phyloP scores from a whole-genome alignment of 2,888 invertebrate genomes.

The Pachliopta kotzebuea region DNA sequence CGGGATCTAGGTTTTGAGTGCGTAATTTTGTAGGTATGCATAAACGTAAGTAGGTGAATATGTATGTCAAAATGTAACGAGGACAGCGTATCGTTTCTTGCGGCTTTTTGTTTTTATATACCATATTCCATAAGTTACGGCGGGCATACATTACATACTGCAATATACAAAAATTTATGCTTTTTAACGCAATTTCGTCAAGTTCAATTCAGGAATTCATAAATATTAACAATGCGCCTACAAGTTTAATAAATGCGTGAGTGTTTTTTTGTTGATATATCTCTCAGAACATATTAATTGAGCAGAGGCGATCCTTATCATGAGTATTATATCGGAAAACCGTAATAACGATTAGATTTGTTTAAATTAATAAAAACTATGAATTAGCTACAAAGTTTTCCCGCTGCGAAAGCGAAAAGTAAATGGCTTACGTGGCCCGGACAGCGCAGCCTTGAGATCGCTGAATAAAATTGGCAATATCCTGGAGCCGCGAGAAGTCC shows the following conservation, averaged over 20 bases:
- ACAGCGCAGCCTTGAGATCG: constrained; percentile 71
- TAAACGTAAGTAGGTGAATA: constrained; percentile 49
- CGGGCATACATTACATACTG: neutral
- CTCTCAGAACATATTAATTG: no score
- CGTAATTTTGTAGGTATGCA: constrained; percentile 59
- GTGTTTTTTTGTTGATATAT: no score
- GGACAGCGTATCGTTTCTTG: constrained; percentile 40
- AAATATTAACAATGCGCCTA: no score
- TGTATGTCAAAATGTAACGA: constrained; percentile 58
- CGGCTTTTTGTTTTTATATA: constrained; percentile 42
- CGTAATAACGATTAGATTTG: neutral
- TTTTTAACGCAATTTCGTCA: neutral
- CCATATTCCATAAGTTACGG: constrained; percentile 28
- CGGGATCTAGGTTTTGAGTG: constrained; percentile 70
- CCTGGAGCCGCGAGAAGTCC: constrained; percentile 77
- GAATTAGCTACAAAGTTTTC: constrained; percentile 42
- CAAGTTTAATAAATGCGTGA: no score
- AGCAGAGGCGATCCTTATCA: neutral
- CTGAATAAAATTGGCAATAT: constrained; percentile 75
- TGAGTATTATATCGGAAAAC: neutral
- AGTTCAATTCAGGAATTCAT: no score
- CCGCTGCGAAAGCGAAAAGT: constrained; percentile 60
- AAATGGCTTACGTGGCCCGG: constrained; percentile 60
- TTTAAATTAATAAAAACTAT: neutral
- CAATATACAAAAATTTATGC: neutral